Conservation (phyloP, 1,140 invertebrate species). For the Pachypeltis micranthus region DNA sequence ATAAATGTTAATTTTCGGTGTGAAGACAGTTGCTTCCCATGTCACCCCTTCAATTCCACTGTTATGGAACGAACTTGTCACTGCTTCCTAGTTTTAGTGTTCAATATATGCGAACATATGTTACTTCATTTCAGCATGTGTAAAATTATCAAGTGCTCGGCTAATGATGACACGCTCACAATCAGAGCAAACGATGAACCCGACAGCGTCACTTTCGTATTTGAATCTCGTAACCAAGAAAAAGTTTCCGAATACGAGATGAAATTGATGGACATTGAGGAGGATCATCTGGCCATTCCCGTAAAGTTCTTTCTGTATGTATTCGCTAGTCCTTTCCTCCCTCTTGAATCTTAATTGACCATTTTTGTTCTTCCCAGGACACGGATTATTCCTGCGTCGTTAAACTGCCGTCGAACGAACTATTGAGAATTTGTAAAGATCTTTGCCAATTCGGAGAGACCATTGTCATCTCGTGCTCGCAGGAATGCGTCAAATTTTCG, state of each 20-base stretch:
- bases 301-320: too few relatives aligned
- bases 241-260: conserved; percentile 97
- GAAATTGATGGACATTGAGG: conserved; percentile 97
- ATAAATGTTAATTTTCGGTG: too few relatives aligned
- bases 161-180: conserved; percentile 89
- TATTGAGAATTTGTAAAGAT: conserved; percentile 91
- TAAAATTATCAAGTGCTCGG: conserved; percentile 94
- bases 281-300: conserved; percentile 97
- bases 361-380: conserved; percentile 46
- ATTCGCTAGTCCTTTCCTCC: background rate
- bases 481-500: conserved; percentile 93
- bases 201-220: conserved; percentile 91
- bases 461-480: conserved; percentile 88
- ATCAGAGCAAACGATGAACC: conserved; percentile 93
- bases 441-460: conserved; percentile 96
- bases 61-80: conserved; percentile 13
- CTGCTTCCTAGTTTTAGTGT: too few relatives aligned
- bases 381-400: conserved; percentile 94
- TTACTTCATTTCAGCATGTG: conserved; percentile 66
- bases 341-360: too few relatives aligned
- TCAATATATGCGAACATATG: too few relatives aligned
- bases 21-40: background rate
- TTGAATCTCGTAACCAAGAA: conserved; percentile 86
- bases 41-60: conserved; percentile 15
- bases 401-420: conserved; percentile 94